Evolutionary conservation across 2,113 vertebrate species (phyloP), one percentile per base, ranked within the genome.

Genomic region (Tricholaema leucomelas): DNA sequence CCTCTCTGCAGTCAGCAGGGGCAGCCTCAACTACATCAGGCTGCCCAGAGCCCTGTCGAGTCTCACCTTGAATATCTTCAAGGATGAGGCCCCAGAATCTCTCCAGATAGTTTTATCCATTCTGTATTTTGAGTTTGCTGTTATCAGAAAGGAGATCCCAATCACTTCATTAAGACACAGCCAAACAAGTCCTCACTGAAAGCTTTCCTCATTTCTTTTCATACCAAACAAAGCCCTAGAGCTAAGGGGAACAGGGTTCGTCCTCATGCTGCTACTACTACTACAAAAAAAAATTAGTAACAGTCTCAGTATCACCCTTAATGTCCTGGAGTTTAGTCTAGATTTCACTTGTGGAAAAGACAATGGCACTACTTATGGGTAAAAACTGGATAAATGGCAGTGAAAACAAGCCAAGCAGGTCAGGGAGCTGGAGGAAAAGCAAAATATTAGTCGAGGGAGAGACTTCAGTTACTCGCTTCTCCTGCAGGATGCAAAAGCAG

Each of bases 51-150:
- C 48, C 48, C 48, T 24, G 48, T 25, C 12, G 6, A 50, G 48
- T 12, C 23, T 50, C 23, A 24, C 18, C 48, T 50, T 50, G 10
- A 24, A 25, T 50, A 50, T 50, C 48, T 50, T 23, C 48, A 50
- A 23, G 48, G 11, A 25, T 50, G 48, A 12, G 23, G 23, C 48
- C 23, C 48, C 48, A 50, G 13, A 24, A 50, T 50, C 24, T 50
- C 24, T 50, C 48, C 48, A 25, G 48, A 50, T 7, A 50, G 48
- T 91, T 94, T 76, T 25, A 92, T 38, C 33, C 36, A 35, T 66
- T 79, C 55, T 63, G 25, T 92, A 87, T 94, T 81, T 81, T 88
- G 78, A 93, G 18, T 76, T 92, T 36, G 23, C 36, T 42, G 71
- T 35, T 70, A 70, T 15, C 56, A 60, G 27, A 91, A 82, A 63